phyloP scores from a whole-genome alignment of 2,888 invertebrate genomes.

The Amphipoea lucens region DNA sequence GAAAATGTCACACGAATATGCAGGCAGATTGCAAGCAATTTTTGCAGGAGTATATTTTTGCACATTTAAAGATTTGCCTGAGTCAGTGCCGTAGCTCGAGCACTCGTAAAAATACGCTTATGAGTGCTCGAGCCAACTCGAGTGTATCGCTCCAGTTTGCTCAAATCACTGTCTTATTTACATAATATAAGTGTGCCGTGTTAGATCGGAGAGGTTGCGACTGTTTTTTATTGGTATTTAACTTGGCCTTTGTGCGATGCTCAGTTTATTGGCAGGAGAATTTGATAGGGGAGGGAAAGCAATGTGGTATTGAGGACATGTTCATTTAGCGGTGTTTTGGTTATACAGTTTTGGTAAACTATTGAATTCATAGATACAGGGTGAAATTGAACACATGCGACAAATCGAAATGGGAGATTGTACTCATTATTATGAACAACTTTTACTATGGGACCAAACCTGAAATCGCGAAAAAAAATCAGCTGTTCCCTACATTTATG shows the following conservation, averaged over 20 bases:
- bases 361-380: neutral
- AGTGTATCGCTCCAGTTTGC: constrained; percentile 69
- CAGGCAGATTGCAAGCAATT: constrained; percentile 55
- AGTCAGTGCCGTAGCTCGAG: constrained; percentile 54
- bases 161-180: constrained; percentile 73
- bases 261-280: constrained; percentile 50
- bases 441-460: too few species aligned
- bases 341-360: neutral
- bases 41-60: constrained; percentile 45
- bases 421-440: too few species aligned
- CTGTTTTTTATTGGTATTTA: constrained; percentile 73
- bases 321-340: constrained; percentile 7
- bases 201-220: constrained; percentile 58
- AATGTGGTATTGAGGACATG: neutral
- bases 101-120: constrained; percentile 64
- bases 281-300: neutral
- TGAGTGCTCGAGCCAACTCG: constrained; percentile 62
- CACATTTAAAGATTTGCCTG: constrained; percentile 58
- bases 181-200: constrained; percentile 72
- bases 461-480: too few species aligned
- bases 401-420: too few species aligned
- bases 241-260: constrained; percentile 59
- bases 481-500: too few species aligned
- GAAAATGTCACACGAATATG: constrained; percentile 51
- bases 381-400: too few species aligned